These are phyloP conservation scores for Calosoma granatense DNA, from an alignment of 1,140 invertebrate genomes.

Conservation along the genomic window DNA sequence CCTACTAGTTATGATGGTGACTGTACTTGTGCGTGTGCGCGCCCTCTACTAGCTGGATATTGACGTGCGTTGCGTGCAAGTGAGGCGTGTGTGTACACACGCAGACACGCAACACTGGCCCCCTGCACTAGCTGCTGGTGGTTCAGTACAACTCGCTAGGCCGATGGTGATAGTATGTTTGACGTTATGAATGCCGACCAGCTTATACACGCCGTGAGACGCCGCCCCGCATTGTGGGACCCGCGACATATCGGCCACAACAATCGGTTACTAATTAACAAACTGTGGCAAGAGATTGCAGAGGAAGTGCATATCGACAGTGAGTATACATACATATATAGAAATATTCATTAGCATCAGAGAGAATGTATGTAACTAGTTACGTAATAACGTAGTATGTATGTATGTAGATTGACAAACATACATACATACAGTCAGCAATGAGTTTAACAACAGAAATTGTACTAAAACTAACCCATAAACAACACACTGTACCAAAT, in stretches of 20 bases:
- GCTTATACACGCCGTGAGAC: slow-evolving; percentile 13
- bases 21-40: not conserved
- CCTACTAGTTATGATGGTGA: too few species aligned
- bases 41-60: not conserved
- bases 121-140: not conserved
- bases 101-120: slow-evolving; percentile 1
- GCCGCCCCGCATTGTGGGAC: slow-evolving; percentile 13
- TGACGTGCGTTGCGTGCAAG: not conserved
- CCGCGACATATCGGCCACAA: slow-evolving; percentile 13
- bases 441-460: too few species aligned
- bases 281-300: slow-evolving; percentile 12
- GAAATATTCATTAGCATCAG: too few species aligned
- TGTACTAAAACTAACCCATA: too few species aligned
- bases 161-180: not conserved
- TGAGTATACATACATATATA: slow-evolving; percentile 5
- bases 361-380: too few species aligned
- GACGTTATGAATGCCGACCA: slow-evolving; percentile 12
- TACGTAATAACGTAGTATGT: too few species aligned
- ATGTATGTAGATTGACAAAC: too few species aligned
- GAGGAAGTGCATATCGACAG: slow-evolving; percentile 12
- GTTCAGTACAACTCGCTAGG: not conserved
- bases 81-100: not conserved
- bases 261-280: slow-evolving; percentile 12
- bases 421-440: too few species aligned
- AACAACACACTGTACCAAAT: too few species aligned